These are phyloP conservation scores for Vesta saturnalis DNA, from an alignment of 2,888 invertebrate species.

Conservation along the genomic window DNA sequence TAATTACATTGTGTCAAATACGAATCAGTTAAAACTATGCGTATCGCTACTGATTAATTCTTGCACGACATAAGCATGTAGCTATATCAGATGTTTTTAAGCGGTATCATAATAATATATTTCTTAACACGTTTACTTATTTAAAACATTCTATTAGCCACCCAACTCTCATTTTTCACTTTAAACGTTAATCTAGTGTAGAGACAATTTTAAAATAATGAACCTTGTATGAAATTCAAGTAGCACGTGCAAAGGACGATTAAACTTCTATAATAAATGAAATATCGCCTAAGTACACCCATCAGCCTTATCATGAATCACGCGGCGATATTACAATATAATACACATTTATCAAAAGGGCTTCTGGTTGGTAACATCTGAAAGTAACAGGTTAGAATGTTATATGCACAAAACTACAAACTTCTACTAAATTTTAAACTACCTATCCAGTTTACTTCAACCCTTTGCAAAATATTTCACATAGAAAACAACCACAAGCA, in stretches of 20 bases:
- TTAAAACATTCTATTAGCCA: background rate
- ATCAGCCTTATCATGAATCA: constrained; percentile 43
- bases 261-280: constrained; percentile 40
- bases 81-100: too few species aligned
- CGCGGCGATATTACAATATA: constrained; percentile 40
- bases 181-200: constrained; percentile 15
- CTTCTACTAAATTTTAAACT: constrained; percentile 28
- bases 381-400: constrained; percentile 38
- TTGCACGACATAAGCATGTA: too few species aligned
- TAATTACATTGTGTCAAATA: too few species aligned
- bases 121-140: too few species aligned
- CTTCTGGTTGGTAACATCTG: constrained; percentile 40
- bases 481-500: background rate
- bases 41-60: too few species aligned
- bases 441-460: constrained; percentile 9
- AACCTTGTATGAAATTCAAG: constrained; percentile 35
- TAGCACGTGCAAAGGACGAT: constrained; percentile 38
- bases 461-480: background rate
- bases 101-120: too few species aligned
- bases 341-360: constrained; percentile 44
- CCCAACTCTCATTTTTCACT: constrained; percentile 7
- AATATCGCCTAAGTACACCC: constrained; percentile 42
- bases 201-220: constrained; percentile 37
- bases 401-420: constrained; percentile 30
- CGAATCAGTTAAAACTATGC: too few species aligned